Percentiles rank a stretch among this genome's conserved stretches.
These are phyloP conservation scores for Bovichtus variegatus DNA, from an alignment of 2,797 vertebrate species.

Conservation along the genomic window DNA sequence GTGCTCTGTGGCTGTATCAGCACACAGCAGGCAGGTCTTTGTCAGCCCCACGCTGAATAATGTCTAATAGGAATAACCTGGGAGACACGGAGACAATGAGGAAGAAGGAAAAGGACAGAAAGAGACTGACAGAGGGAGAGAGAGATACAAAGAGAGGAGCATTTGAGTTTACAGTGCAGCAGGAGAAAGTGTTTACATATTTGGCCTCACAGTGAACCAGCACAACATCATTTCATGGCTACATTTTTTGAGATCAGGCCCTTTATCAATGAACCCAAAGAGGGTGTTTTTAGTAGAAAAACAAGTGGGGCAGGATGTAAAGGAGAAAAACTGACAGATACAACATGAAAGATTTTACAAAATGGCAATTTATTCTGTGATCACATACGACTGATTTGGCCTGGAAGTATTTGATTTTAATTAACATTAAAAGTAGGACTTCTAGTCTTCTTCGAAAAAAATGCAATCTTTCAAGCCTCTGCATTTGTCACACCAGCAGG, in stretches of 20 bases:
- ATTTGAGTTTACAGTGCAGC: slow-evolving; percentile 18
- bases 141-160: slow-evolving; percentile 27
- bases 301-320: too few species aligned
- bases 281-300: too few species aligned
- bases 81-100: slow-evolving; percentile 49
- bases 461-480: background rate
- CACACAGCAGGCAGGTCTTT: slow-evolving; percentile 68
- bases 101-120: slow-evolving; percentile 29
- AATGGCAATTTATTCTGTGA: slow-evolving; percentile 11
- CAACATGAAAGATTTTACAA: background rate
- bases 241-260: background rate
- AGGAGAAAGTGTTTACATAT: slow-evolving; percentile 8
- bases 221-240: background rate
- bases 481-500: background rate
- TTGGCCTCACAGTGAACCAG: background rate
- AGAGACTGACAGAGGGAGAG: slow-evolving; percentile 17
- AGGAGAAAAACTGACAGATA: background rate
- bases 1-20: slow-evolving; percentile 68
- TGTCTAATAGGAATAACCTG: slow-evolving; percentile 66
- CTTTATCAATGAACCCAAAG: slow-evolving; percentile 1
- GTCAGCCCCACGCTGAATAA: slow-evolving; percentile 64
- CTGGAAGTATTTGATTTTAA: slow-evolving; percentile 32
- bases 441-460: too few species aligned
- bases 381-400: slow-evolving; percentile 4
- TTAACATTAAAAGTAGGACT: slow-evolving; percentile 33